These are phyloP conservation scores for Drosophila pseudoananassae DNA, from an alignment of 1,140 invertebrate species.

Conservation along the genomic window DNA sequence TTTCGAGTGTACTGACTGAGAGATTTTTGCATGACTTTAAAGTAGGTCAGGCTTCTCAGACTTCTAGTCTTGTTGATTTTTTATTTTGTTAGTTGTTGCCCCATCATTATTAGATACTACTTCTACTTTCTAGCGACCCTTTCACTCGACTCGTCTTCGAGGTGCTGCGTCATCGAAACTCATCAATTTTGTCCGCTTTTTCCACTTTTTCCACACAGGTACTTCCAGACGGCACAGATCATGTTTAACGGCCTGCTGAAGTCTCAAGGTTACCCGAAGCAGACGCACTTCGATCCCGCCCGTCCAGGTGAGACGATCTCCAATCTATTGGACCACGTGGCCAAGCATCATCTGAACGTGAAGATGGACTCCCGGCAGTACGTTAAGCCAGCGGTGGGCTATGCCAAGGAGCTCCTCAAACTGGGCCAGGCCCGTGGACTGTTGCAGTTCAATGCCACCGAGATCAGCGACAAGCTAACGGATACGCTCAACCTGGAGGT, in stretches of 20 bases:
- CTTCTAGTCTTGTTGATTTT: conserved; percentile 31
- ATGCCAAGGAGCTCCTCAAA: conserved; percentile 88
- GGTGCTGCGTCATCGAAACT: conserved; percentile 65
- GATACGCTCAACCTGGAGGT: conserved; percentile 91
- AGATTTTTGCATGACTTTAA: conserved; percentile 59
- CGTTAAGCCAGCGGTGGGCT: conserved; percentile 89
- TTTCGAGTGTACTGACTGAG: conserved; percentile 17
- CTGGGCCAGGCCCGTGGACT: conserved; percentile 88
- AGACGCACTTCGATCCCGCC: conserved; percentile 88
- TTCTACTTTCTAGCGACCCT: conserved; percentile 79
- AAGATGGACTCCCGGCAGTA: conserved; percentile 90
- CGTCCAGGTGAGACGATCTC: conserved; percentile 88
- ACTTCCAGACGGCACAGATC: conserved; percentile 88
- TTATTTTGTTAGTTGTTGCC: conserved; percentile 13
- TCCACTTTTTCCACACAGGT: conserved; percentile 85
- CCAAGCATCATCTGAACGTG: conserved; percentile 89
- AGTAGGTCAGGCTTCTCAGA: conserved; percentile 57
- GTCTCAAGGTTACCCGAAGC: conserved; percentile 89
- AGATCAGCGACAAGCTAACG: conserved; percentile 90
- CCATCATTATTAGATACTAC: conserved; percentile 52
- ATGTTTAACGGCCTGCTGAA: conserved; percentile 91
- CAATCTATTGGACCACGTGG: conserved; percentile 88
- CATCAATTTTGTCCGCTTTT: conserved; percentile 45
- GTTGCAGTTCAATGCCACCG: conserved; percentile 86
- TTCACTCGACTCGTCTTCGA: conserved; percentile 54